Base-by-base conservation (phyloP, 2,888 invertebrate genomes). In the Himalopsyche japonica region DNA sequence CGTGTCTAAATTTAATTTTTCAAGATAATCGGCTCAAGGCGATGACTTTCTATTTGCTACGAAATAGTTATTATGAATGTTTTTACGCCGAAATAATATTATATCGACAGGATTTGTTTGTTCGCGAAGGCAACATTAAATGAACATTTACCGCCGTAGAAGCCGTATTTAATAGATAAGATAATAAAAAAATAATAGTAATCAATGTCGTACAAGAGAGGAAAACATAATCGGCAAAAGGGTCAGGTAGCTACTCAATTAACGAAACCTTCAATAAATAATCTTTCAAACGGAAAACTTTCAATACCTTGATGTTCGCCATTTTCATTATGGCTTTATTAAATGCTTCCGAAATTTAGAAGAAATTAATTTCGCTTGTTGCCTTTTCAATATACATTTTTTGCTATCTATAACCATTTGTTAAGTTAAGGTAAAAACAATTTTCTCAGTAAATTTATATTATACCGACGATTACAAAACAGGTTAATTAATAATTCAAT, bases 91-190 rank as follows among this genome's bases (percentile, higher is more conserved):
- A 37, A 37, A 37, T 8, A 8, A 37, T 37, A 37, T 37, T 43
- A 15, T 43, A 43, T 4, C 0, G 6, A 4, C 43, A 15, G 15
- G 4, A 70, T 15, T 12, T 64, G 7, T 27, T 70, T 70, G 24
- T 27, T 27, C 30, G 70, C 27, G 30, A 70, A 70, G 30, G 70
- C 70, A 70, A 70, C 70, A 70, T 70, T 30, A 70, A 70, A 70
- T 70, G 70, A 70, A 70, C 70, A 70, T 70, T 70, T 70, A 30
- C 70, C 24, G 27, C 27, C 70, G 27, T 27, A 70, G 27, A 70
- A 70, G 70, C 70, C 70, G 70, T 70, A 70, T 70, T 70, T 70
- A 70, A 70, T 70, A 70, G 70, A 70, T 70, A 70, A 70, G 70
- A 27, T n/a, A n/a, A n/a, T n/a, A n/a, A n/a, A n/a, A n/a, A n/a